Evolutionary conservation across 30 jellyfish, hydroid and myxozoan species (phyloP).

Genomic region (Nemopilema nomurai): DNA sequence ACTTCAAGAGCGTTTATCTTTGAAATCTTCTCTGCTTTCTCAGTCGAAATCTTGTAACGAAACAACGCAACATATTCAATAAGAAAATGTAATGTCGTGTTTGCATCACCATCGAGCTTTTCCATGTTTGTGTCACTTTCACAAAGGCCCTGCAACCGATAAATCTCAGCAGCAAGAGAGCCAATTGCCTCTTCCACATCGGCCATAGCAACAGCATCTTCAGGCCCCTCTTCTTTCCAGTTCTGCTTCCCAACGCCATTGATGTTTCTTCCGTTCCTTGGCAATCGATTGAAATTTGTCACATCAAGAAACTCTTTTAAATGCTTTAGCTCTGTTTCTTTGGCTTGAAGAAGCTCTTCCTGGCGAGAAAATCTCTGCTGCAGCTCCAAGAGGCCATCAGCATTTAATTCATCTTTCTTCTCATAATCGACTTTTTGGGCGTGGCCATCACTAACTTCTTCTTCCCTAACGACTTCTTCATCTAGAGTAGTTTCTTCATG

Average conservation of each 20-base stretch:
- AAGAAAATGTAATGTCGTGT: conserved; percentile 31
- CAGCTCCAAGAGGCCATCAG: neutral
- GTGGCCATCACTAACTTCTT: neutral
- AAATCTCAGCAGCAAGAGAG: neutral
- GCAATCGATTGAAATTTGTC: neutral
- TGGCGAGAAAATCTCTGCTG: neutral
- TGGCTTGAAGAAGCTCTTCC: neutral
- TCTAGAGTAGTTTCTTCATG: neutral
- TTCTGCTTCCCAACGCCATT: neutral
- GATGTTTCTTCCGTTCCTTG: conserved; percentile 4
- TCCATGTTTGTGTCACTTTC: conserved; percentile 8
- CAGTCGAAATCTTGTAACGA: conserved; percentile 36
- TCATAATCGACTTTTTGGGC: neutral
- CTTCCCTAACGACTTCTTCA: neutral
- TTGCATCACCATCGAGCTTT: neutral
- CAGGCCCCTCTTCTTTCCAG: neutral
- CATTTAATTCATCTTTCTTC: neutral
- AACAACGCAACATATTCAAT: conserved; percentile 30
- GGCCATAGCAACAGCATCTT: neutral
- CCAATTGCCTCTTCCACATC: conserved; percentile 2
- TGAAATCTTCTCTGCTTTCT: conserved; percentile 51
- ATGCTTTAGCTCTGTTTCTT: conserved; percentile 9
- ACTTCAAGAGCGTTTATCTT: conserved; percentile 52
- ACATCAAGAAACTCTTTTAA: conserved; percentile 1
- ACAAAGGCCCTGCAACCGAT: neutral